Evolutionary conservation across 1,140 invertebrate genomes (phyloP), one percentile per base, ranked within the genome.

Genomic region (Sinonovacula constricta): DNA sequence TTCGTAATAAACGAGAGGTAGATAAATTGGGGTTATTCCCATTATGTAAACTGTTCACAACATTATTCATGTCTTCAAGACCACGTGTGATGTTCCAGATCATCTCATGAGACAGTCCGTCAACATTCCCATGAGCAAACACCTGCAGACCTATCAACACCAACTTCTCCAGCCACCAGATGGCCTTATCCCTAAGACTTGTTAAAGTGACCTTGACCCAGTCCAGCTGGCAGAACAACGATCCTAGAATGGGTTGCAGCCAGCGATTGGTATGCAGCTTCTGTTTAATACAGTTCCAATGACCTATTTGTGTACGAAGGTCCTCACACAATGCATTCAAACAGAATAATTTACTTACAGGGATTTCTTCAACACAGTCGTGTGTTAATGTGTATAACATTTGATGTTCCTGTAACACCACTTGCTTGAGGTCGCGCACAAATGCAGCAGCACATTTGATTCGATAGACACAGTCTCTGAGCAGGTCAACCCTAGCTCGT

Each of bases 281-380:
- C 67, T 90, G 89, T 70, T 89, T 89, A 49, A 91, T 87, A 45
- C 82, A 86, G 68, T 90, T 90, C 89, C 90, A 91, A 65, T 89
- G 88, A 45, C 86, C 87, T 2, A 88, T 84, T 65, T 89, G 88
- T 15, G 88, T 83, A 0, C 90, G 78, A 39, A 91, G 79, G 67
- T 91, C 90, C 57, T 91, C 90, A 85, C 89, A 90, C 5, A 91
- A 62, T 15, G 84, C 83, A 79, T 86, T 88, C 33, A 91, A 72
- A 77, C 86, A 87, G 56, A 87, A 89, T 28, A 91, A 80, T 66
- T 90, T 90, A 57, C 88, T 90, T 26, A 84, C 81, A 1, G 86
- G 83, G 10, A 85, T 67, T 39, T 86, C 85, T 31, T 76, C 62
- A 4, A 82, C 60, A 75, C 81, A 85, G 33, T 88, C 83, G 60